Base-by-base conservation (phyloP, 2,888 invertebrate genomes). In the Enoplolaimus lenunculus region DNA sequence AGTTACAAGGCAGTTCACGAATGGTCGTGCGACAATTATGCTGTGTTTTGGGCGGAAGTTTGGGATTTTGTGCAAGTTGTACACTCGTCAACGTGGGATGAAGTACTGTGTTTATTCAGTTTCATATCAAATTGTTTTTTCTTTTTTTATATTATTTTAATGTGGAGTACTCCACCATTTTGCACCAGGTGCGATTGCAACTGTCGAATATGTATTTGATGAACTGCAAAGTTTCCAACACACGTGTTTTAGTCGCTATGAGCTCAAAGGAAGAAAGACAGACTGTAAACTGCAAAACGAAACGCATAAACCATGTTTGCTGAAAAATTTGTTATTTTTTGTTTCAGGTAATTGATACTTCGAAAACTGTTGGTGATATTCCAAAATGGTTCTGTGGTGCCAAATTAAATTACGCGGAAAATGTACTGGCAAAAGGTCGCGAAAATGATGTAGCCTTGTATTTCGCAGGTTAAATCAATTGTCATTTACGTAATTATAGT, bases 311-410 rank as follows among this genome's bases (percentile, higher is more conserved):
- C n/a, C n/a, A n/a, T n/a, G n/a, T n/a, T n/a, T n/a, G n/a, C n/a
- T n/a, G n/a, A n/a, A n/a, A n/a, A n/a, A n/a, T n/a, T n/a, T n/a
- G n/a, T n/a, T n/a, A n/a, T n/a, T n/a, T 62, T 45, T 72, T 35
- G 68, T 75, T 73, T 33, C 74, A 83, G 81, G 82, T 83, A 26
- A 77, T 84, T 29, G 82, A 84, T 73, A 77, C 76, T 66, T 75
- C 75, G 0, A 80, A 81, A 71, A 75, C 77, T 13, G 83, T 84
- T 64, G 77, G 81, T n/a, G 80, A 82, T 45, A 80, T 84, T 71
- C 84, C 85, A 16, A 80, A 81, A 73, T 85, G 85, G 85, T 85
- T 85, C 75, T 71, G 74, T n/a, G 84, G 84, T 1, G 77, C 82
- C 16, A 78, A 78, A 34, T 76, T 85, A 21, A 85, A 85, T 75